Base-by-base conservation (phyloP, 2,888 invertebrate species). In the Cylindroiulus punctatus region DNA sequence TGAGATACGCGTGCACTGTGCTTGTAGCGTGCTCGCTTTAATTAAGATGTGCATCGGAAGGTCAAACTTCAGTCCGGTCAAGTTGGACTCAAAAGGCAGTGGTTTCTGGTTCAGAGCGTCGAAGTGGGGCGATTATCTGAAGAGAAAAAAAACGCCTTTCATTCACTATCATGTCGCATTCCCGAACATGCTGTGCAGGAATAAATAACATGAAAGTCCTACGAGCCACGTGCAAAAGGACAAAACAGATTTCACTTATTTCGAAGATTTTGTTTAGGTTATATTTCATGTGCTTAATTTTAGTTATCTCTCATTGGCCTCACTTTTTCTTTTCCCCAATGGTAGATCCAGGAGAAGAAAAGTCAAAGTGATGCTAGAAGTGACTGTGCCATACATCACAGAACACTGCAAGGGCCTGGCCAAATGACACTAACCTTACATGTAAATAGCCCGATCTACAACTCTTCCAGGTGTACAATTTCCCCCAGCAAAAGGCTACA, bases 1-100 rank as follows among this genome's bases (percentile, higher is more conserved):
- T 14, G 14, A 65, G 65, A 65, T 65, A 65, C 19, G 10, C 26
- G 65, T 65, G 26, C 65, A 65, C 65, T 65, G 65, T 65, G 65
- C 65, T 65, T 65, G 65, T 26, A 26, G 65, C 26, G 65, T n/a
- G 65, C 26, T 65, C 26, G 12, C 26, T 26, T n/a, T n/a, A n/a
- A n/a, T 65, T 2, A 65, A 65, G 26, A 12, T 65, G 65, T 65
- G 65, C 26, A 14, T 65, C 26, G 26, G 65, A 65, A 26, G 26
- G n/a, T 65, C 65, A 65, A 65, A 65, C 65, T 8, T 65, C 65
- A 65, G 12, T 83, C 26, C 44, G 26, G 22, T 36, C 40, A 83
- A 22, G 52, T 7, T 47, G 14, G 26, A 32, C 76, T 85, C 85
- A 85, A 65, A 85, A 85, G 76, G 85, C 85, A 57, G 85, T 76